Evolutionary conservation across 1,140 invertebrate species (phyloP), one percentile per base, ranked within the genome.

Genomic region (Drosophila aff.): DNA sequence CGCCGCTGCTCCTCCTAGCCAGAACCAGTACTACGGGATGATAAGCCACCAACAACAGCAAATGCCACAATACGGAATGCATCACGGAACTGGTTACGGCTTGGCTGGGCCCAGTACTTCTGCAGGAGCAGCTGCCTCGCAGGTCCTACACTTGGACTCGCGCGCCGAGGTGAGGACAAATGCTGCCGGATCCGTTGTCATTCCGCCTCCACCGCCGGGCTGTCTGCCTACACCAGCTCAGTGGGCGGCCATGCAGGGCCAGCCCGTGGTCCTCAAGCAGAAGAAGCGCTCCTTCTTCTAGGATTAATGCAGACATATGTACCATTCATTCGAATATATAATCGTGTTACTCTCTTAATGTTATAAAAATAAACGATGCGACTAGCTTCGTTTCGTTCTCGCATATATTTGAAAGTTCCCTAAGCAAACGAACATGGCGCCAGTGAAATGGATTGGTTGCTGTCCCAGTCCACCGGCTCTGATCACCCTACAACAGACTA

Each of bases 251-350:
- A 89, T 92, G 79, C 90, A 92, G 49, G 91, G 92, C 13, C 83
- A 92, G 40, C 81, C 90, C 8, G 92, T 92, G 23, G 72, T 92
- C 18, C 15, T 92, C 15, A 92, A 92, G 38, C 92, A 92, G 44
- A 91, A 91, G 76, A 92, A 92, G 38, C 87, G 91, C 41, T 83
- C 92, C 21, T 92, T 92, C 40, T 92, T 92, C 43, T 92, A 82
- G 80, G 68, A 50, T 13, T 43, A 36, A 18, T 43, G 28, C n/a
- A 53, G 16, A 21, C 23, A 26, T 43, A n/a, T n/a, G n/a, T n/a
- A 57, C 43, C 40, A 57, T 13, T 64, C 57, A 69, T 47, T 83
- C 76, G 80, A 82, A 87, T 91, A 83, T 87, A 67, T 79, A 69
- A 38, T 50, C 18, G 59, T 68, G 60, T 82, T 83, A 31, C 43